Conservation (phyloP, 1,140 invertebrate genomes). For the Ctenoplectra terminalis region DNA sequence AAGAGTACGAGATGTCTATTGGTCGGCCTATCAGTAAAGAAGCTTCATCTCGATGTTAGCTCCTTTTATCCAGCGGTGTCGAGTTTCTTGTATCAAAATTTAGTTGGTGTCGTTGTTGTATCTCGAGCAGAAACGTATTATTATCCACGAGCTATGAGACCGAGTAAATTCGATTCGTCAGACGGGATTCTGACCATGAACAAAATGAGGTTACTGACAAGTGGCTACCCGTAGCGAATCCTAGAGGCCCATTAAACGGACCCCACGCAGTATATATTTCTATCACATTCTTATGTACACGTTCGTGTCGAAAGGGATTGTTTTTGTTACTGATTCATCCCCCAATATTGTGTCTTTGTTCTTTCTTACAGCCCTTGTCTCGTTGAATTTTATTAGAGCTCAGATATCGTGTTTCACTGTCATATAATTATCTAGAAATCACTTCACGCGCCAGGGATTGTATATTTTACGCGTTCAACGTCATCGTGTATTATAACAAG, state of each 20-base stretch:
- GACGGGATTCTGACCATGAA: conserved; percentile 60
- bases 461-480: not conserved
- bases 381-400: conserved; percentile 2
- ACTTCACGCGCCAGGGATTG: not conserved
- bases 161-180: conserved; percentile 68
- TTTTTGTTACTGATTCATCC: conserved; percentile 65
- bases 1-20: no score
- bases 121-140: conserved; percentile 24
- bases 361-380: conserved; percentile 4
- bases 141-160: conserved; percentile 63
- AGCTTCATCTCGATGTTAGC: no score
- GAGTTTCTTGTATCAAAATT: not conserved
- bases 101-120: not conserved
- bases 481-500: not conserved
- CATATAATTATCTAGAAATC: conserved; percentile 7
- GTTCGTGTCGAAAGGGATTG: conserved; percentile 53
- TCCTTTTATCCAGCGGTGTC: not conserved
- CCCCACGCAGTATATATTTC: conserved; percentile 50
- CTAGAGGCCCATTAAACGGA: conserved; percentile 67
- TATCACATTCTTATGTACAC: conserved; percentile 50
- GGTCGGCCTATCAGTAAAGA: no score
- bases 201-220: conserved; percentile 74
- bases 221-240: conserved; percentile 76
- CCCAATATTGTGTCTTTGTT: conserved; percentile 34
- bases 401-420: conserved; percentile 15